Evolutionary conservation across 35 echinoderm and acorn worm species (phyloP).

Genomic region (Lytechinus variegatus): DNA sequence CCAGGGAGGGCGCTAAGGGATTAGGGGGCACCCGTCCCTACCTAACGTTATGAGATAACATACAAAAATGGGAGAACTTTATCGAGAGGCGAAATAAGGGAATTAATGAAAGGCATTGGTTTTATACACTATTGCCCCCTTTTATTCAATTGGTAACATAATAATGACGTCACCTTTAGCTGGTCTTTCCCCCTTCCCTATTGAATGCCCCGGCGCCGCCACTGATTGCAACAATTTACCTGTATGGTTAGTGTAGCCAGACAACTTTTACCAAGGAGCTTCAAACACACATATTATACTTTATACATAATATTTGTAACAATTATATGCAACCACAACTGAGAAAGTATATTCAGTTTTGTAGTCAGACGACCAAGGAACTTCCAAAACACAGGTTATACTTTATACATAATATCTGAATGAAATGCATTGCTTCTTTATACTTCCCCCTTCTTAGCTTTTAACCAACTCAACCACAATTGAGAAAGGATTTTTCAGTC

Average conservation of each 20-base stretch:
- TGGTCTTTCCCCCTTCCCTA: too few species aligned
- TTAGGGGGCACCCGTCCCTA: too few species aligned
- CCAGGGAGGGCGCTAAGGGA: too few species aligned
- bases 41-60: too few species aligned
- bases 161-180: too few species aligned
- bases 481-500: background rate
- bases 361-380: background rate
- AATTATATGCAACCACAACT: background rate
- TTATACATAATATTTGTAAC: background rate
- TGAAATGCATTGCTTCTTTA: background rate
- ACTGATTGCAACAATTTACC: too few species aligned
- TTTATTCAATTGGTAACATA: too few species aligned
- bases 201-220: too few species aligned
- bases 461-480: background rate
- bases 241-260: background rate
- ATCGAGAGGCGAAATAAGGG: too few species aligned
- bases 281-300: background rate
- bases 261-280: background rate
- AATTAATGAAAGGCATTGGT: too few species aligned
- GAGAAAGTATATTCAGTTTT: background rate
- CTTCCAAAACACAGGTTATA: background rate
- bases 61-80: too few species aligned
- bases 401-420: background rate
- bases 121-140: too few species aligned
- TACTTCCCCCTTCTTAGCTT: background rate